A percentile compares a stretch with the other conserved stretches of the same genome.
These are phyloP conservation scores for Trissonchulus sp. DNA, from an alignment of 2,888 invertebrate species.

Conservation along the genomic window DNA sequence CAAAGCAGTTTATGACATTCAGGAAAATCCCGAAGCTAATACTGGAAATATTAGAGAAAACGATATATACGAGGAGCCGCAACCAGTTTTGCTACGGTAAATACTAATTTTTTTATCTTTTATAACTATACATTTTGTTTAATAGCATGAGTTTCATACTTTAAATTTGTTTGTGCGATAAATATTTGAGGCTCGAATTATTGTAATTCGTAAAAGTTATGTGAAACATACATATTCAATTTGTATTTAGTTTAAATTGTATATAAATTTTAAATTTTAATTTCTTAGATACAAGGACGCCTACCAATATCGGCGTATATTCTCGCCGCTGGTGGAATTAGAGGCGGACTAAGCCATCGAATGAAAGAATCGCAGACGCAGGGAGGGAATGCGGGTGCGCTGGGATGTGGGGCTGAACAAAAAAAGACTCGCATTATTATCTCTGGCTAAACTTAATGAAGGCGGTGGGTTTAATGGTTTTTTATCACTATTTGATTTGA, in stretches of 20 bases:
- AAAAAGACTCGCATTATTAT: conserved; percentile 94
- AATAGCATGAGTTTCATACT: too few relatives aligned
- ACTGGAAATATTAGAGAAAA: conserved; percentile 97
- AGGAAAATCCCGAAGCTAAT: conserved; percentile 89
- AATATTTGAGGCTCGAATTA: too few relatives aligned
- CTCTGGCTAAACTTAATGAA: conserved; percentile 90
- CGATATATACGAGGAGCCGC: conserved; percentile 94
- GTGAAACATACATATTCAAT: too few relatives aligned
- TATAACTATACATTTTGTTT: too few relatives aligned
- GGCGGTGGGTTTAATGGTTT: conserved; percentile 52
- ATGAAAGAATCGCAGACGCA: conserved; percentile 96
- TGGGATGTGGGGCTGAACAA: conserved; percentile 99
- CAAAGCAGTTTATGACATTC: too few relatives aligned
- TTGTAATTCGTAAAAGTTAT: too few relatives aligned
- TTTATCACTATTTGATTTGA: too few relatives aligned
- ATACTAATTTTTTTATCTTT: too few relatives aligned
- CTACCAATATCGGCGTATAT: conserved; percentile 96
- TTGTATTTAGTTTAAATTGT: too few relatives aligned
- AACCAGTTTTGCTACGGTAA: conserved; percentile 66
- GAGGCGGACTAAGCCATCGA: conserved; percentile 96
- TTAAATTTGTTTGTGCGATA: too few relatives aligned
- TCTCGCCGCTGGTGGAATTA: conserved; percentile 88
- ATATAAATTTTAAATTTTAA: too few relatives aligned
- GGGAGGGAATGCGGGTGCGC: conserved; percentile 88
- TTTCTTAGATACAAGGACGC: conserved; percentile 84